Evolutionary conservation across 2,113 vertebrate genomes (phyloP), one percentile per base, ranked within the genome.

Genomic region (Vidua chalybeata): DNA sequence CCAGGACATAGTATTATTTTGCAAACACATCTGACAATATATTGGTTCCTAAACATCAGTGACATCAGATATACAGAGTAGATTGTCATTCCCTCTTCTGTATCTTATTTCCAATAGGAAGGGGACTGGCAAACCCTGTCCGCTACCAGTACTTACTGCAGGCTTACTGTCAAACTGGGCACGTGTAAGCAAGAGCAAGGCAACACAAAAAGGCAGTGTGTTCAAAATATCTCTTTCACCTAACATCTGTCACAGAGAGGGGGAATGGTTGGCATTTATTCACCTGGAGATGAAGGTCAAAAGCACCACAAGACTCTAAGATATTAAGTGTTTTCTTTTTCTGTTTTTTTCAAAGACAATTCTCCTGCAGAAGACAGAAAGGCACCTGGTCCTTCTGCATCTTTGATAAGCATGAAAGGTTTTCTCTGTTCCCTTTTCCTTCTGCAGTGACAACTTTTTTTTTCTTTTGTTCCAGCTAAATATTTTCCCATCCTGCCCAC

Each of bases 121-220:
- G 19, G 10, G 9, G 3, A 37, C 19, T 9, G 6, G 10, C 12
- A 81, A 84, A 51, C 7, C 8, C 51, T 35, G 6, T 21, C 33
- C 74, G 15, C 23, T 22, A 48, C 12, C 30, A 51, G 33, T 11
- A 21, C 2, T 0, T 26, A 39, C 33, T 45, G 27, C 19, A 66
- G 59, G 31, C 15, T 89, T 24, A n/a, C 6, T 68, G 31, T 15
- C 22, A 82, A 75, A 64, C 13, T 37, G 23, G 21, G 28, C 18
- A 69, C 11, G 10, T 24, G 16, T 27, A 33, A 61, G 20, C 0
- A 0, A 74, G 20, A 15, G 23, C 11, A 52, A 33, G 3, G 3
- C 16, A 68, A 52, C 19, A 88, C 10, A 39, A 56, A 22, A 27
- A 43, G 61, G 30, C 45, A 39, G 33, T 11, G 5, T 15, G 8